Evolutionary conservation across 2,888 invertebrate species (phyloP).

Genomic region (Heteropelma amictum): DNA sequence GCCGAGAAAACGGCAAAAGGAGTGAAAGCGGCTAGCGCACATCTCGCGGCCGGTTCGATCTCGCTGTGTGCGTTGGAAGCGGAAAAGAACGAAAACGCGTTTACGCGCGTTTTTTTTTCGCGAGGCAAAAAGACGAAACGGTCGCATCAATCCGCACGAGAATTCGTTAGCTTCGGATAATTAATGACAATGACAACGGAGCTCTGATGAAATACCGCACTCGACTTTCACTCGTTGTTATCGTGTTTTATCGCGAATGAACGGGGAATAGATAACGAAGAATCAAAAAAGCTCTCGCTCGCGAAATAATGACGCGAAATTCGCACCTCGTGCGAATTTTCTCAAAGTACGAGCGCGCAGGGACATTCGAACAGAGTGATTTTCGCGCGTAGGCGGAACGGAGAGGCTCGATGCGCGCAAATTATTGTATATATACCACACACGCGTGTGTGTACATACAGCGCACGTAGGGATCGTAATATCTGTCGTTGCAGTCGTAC

Average conservation of each 20-base stretch:
- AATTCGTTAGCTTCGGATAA: too few relatives aligned
- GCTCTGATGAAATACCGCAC: too few relatives aligned
- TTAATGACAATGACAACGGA: too few relatives aligned
- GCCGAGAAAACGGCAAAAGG: constrained; percentile 34
- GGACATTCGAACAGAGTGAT: background rate
- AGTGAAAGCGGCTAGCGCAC: constrained; percentile 42
- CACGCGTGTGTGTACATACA: constrained; percentile 1
- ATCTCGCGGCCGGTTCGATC: constrained; percentile 24
- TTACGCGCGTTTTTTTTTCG: too few relatives aligned
- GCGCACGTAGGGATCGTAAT: constrained; percentile 26
- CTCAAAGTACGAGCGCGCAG: background rate
- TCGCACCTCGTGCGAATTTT: too few relatives aligned
- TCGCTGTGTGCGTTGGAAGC: background rate
- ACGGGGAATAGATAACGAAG: too few relatives aligned
- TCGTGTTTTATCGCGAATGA: too few relatives aligned
- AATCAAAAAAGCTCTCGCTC: too few relatives aligned
- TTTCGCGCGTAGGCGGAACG: constrained; percentile 10
- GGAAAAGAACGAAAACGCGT: background rate
- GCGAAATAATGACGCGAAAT: too few relatives aligned
- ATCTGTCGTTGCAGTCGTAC: constrained; percentile 37
- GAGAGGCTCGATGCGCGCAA: background rate
- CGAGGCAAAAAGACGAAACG: too few relatives aligned
- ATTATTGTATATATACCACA: background rate
- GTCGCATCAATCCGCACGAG: too few relatives aligned
- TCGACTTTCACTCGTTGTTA: too few relatives aligned